phyloP scores from a whole-genome alignment of 64 coral and sea anemone species.

The Cladopsammia gracilis region DNA sequence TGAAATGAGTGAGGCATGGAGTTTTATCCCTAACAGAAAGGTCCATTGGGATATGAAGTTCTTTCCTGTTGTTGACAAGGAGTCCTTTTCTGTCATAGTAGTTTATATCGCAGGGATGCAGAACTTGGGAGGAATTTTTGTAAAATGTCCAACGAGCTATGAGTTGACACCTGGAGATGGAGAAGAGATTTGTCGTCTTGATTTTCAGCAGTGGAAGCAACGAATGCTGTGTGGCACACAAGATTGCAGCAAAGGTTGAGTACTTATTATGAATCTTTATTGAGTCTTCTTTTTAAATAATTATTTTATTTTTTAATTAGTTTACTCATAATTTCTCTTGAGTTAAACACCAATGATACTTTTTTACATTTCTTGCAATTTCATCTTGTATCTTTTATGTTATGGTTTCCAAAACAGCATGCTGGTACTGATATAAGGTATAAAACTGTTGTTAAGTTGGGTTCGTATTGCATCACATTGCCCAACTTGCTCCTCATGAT shows the following conservation, averaged over 20 bases:
- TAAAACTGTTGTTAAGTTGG: no score
- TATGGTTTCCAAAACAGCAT: no score
- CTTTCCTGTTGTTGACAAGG: not conserved
- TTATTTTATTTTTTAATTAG: no score
- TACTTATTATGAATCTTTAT: no score
- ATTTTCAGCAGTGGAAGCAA: not conserved
- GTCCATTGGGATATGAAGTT: not conserved
- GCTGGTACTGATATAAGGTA: no score
- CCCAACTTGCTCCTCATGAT: no score
- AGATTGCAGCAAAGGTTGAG: not conserved
- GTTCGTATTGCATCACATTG: no score
- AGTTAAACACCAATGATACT: no score
- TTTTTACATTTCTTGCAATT: no score
- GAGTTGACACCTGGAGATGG: not conserved
- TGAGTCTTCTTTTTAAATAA: no score
- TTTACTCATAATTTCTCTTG: no score
- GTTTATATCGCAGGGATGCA: not conserved
- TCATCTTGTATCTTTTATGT: no score
- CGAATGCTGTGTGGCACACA: not conserved
- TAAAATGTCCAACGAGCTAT: not conserved
- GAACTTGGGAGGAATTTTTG: not conserved
- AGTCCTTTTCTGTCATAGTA: not conserved
- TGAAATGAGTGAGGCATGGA: not conserved
- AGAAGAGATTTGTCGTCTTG: not conserved
- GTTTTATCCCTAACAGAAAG: not conserved